Percentiles rank a stretch among this genome's conserved stretches.
Evolutionary conservation across 2,113 vertebrate species (phyloP).

Genomic region (Salvelinus alpinus): DNA sequence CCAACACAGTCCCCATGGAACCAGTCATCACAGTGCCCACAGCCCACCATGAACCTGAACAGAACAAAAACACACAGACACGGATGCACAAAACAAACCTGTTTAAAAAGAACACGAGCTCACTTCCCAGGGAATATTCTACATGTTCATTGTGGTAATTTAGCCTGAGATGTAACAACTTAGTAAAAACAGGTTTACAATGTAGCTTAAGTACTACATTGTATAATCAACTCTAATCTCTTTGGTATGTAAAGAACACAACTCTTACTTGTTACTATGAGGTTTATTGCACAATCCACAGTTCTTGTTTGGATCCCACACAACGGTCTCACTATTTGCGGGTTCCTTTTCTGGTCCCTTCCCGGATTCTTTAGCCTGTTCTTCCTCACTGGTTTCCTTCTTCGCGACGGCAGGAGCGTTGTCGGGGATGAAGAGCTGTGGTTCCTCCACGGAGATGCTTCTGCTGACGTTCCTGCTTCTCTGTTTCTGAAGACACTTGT

Average conservation of each 20-base stretch:
- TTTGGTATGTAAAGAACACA: background rate
- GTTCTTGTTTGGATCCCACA: conserved; percentile 91
- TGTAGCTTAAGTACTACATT: background rate
- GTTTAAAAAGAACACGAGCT: too few relatives aligned
- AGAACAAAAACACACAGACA: background rate
- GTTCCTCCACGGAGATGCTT: conserved; percentile 93
- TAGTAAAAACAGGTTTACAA: background rate
- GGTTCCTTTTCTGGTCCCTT: conserved; percentile 47
- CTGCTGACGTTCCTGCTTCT: conserved; percentile 83
- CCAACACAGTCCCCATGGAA: conserved; percentile 98
- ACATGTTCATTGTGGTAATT: too few relatives aligned
- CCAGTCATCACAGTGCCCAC: conserved; percentile 97
- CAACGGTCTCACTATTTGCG: conserved; percentile 73
- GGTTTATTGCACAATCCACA: conserved; percentile 95
- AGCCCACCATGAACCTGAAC: conserved; percentile 96
- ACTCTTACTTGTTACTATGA: conserved; percentile 87
- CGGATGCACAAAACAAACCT: too few relatives aligned
- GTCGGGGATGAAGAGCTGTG: conserved; percentile 93
- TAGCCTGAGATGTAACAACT: too few relatives aligned
- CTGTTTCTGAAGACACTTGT: conserved; percentile 83
- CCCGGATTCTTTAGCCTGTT: conserved; percentile 60
- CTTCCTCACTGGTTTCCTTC: conserved; percentile 84
- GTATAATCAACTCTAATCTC: background rate
- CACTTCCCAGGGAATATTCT: too few relatives aligned
- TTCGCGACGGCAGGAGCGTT: conserved; percentile 89